phyloP scores from a whole-genome alignment of 2,888 invertebrate genomes.

The Lysandra bellargus region DNA sequence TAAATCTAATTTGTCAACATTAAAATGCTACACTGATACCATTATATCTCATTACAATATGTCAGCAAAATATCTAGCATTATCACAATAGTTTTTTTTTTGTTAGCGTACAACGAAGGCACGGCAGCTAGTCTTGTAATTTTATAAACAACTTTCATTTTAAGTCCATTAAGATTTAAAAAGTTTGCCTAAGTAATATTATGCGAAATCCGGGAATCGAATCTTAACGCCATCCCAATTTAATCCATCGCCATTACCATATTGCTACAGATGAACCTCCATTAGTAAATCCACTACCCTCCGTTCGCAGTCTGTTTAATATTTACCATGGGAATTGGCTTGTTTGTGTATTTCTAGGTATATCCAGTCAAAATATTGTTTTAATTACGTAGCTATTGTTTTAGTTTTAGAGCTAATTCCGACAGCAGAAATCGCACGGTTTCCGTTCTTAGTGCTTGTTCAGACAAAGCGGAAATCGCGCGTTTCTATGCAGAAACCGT shows the following conservation, averaged over 20 bases:
- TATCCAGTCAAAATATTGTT: neutral
- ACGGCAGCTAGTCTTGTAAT: no score
- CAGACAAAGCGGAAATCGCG: no score
- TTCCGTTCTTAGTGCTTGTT: neutral
- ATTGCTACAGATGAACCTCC: conserved; percentile 13
- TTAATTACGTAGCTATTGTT: neutral
- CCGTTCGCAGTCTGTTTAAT: conserved; percentile 5
- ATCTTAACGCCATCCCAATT: conserved; percentile 13
- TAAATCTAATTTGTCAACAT: no score
- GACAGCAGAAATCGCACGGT: neutral
- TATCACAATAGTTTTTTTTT: no score
- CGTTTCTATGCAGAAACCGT: no score
- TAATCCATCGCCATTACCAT: conserved; percentile 11
- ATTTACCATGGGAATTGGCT: neutral
- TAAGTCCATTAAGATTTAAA: neutral
- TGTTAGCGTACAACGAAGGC: no score
- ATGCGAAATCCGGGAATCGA: conserved; percentile 3
- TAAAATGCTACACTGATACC: no score
- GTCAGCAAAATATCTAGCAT: no score
- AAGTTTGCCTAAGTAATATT: neutral
- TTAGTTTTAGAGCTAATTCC: neutral
- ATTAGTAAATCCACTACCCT: conserved; percentile 14
- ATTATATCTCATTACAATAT: no score
- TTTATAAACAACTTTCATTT: neutral
- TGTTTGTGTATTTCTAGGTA: neutral